These are phyloP conservation scores for Xylota sylvarum DNA, from an alignment of 2,888 invertebrate genomes.

Conservation along the genomic window DNA sequence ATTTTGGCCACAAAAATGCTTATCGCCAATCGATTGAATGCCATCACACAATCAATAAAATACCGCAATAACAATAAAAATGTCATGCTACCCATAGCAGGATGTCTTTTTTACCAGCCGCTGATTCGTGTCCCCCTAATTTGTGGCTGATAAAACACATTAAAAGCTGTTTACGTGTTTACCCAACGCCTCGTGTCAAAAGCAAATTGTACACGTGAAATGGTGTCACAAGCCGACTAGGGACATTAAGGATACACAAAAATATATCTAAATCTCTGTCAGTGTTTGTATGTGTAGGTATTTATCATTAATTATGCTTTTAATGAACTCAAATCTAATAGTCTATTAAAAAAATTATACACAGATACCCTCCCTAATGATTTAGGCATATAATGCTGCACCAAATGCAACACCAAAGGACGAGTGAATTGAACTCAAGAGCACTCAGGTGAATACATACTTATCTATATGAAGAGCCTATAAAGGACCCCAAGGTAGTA, in stretches of 20 bases:
- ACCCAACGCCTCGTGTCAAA: conserved; percentile 18
- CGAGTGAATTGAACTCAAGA: neutral
- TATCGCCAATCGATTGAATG: conserved; percentile 30
- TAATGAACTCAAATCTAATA: neutral
- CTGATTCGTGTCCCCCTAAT: conserved; percentile 8
- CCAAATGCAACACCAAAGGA: neutral
- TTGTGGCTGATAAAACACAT: conserved; percentile 26
- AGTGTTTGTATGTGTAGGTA: neutral
- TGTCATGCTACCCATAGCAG: conserved; percentile 1
- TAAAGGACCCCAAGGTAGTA: neutral
- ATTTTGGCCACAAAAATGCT: conserved; percentile 13
- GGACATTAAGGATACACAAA: neutral
- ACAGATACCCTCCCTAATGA: neutral
- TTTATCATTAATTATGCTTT: conserved; percentile 16
- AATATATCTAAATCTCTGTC: neutral
- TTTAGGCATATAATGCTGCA: neutral
- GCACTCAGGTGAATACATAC: too few relatives aligned
- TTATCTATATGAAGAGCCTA: neutral
- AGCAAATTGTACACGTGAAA: conserved; percentile 10
- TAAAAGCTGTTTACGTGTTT: conserved; percentile 34
- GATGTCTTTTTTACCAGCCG: neutral
- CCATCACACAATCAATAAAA: conserved; percentile 32
- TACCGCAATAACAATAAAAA: conserved; percentile 17
- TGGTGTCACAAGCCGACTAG: neutral
- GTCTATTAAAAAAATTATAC: neutral